Percentiles rank a stretch among this genome's conserved stretches.
Evolutionary conservation across 2,888 invertebrate species (phyloP).

Genomic region (Incurvaria masculella): DNA sequence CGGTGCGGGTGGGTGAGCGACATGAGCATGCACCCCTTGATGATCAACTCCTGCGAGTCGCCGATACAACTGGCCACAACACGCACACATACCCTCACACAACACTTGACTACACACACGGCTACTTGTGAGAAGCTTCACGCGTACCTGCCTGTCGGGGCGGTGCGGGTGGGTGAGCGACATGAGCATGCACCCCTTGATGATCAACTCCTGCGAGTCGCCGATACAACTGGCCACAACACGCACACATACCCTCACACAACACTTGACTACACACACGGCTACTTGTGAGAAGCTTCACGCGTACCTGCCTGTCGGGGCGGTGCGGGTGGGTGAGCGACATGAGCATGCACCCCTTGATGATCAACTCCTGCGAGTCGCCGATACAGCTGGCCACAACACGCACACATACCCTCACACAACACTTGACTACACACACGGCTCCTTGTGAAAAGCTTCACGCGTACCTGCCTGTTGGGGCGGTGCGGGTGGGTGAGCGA

Average conservation of each 20-base stretch:
- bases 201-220: conserved; percentile 88
- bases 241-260: too few relatives aligned
- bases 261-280: too few relatives aligned
- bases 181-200: conserved; percentile 65
- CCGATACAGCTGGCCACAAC: conserved; percentile 93
- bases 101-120: too few relatives aligned
- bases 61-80: conserved; percentile 93
- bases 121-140: too few relatives aligned
- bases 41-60: conserved; percentile 88
- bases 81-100: too few relatives aligned
- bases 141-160: conserved; percentile 73
- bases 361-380: conserved; percentile 88
- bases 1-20: conserved; percentile 85
- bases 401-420: too few relatives aligned
- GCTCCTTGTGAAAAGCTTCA: too few relatives aligned
- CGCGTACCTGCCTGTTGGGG: conserved; percentile 73
- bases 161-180: conserved; percentile 85
- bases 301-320: conserved; percentile 72
- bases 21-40: conserved; percentile 65
- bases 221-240: conserved; percentile 93
- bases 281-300: too few relatives aligned
- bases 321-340: conserved; percentile 85
- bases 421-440: too few relatives aligned
- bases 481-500: conserved; percentile 85
- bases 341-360: conserved; percentile 65